Conservation (phyloP, 1,140 invertebrate genomes). For the Anoplolepis gracilipes region DNA sequence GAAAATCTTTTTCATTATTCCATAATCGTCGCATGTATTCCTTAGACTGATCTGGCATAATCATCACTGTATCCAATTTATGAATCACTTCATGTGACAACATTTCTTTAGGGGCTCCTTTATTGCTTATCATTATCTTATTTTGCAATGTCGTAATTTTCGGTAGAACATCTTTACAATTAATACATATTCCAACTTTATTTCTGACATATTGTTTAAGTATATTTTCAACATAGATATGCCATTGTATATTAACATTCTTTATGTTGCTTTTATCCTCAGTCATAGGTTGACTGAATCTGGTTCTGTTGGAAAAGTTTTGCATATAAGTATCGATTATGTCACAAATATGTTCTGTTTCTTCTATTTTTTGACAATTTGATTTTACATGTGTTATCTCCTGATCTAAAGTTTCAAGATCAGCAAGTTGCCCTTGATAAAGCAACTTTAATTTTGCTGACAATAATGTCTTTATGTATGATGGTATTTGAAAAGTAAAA, state of each 20-base stretch:
- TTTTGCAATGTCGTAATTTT: constrained; percentile 87
- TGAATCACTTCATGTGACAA: constrained; percentile 19
- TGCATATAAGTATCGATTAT: constrained; percentile 76
- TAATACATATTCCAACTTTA: constrained; percentile 85
- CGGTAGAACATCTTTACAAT: constrained; percentile 87
- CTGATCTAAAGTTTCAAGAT: constrained; percentile 89
- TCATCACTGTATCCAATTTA: constrained; percentile 76
- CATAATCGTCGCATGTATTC: constrained; percentile 92
- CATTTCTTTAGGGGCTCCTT: not conserved
- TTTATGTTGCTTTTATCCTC: constrained; percentile 80
- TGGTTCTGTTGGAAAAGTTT: constrained; percentile 72
- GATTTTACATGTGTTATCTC: constrained; percentile 71
- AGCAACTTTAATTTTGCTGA: constrained; percentile 92
- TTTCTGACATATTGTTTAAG: constrained; percentile 86
- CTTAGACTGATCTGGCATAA: constrained; percentile 89
- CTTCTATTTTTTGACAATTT: constrained; percentile 26
- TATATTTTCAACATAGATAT: constrained; percentile 87
- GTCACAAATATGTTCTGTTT: constrained; percentile 67
- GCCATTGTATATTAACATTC: constrained; percentile 88
- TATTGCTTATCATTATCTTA: constrained; percentile 77
- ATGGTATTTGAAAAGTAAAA: constrained; percentile 90
- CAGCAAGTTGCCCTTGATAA: constrained; percentile 90
- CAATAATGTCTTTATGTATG: constrained; percentile 88
- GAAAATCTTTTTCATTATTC: constrained; percentile 90
- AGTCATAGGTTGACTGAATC: constrained; percentile 51